Evolutionary conservation across 1,140 invertebrate species (phyloP).

Genomic region (Drosophila rufa): DNA sequence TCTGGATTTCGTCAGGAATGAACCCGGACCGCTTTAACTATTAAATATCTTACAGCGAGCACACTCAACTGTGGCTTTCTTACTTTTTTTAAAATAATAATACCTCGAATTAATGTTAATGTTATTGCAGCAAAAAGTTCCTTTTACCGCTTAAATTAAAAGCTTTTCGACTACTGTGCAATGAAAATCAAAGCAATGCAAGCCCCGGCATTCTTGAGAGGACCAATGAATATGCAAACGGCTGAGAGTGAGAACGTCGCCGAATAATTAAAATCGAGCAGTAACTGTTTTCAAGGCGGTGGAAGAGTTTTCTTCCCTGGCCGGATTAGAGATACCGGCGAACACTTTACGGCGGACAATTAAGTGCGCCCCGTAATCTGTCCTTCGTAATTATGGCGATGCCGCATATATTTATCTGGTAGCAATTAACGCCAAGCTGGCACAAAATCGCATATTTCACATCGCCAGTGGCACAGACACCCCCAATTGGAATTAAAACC

Average conservation of each 20-base stretch:
- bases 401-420: slow-evolving; percentile 73
- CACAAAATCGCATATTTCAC: slow-evolving; percentile 67
- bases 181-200: slow-evolving; percentile 69
- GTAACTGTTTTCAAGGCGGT: slow-evolving; percentile 23
- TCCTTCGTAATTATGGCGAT: slow-evolving; percentile 80
- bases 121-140: background rate
- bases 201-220: background rate
- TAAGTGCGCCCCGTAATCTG: slow-evolving; percentile 75
- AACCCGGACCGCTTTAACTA: no score
- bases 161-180: slow-evolving; percentile 20
- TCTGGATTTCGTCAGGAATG: no score
- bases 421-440: slow-evolving; percentile 71
- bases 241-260: slow-evolving; percentile 45
- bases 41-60: no score
- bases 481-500: slow-evolving; percentile 22
- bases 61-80: no score
- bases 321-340: slow-evolving; percentile 56
- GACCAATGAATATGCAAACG: slow-evolving; percentile 73
- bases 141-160: slow-evolving; percentile 1
- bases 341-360: slow-evolving; percentile 74
- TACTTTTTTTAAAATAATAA: no score
- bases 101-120: background rate
- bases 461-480: slow-evolving; percentile 37
- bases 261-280: slow-evolving; percentile 78
- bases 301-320: slow-evolving; percentile 20